Base-by-base conservation (phyloP, 2,797 vertebrate species). In the Leucoraja ocellata region DNA sequence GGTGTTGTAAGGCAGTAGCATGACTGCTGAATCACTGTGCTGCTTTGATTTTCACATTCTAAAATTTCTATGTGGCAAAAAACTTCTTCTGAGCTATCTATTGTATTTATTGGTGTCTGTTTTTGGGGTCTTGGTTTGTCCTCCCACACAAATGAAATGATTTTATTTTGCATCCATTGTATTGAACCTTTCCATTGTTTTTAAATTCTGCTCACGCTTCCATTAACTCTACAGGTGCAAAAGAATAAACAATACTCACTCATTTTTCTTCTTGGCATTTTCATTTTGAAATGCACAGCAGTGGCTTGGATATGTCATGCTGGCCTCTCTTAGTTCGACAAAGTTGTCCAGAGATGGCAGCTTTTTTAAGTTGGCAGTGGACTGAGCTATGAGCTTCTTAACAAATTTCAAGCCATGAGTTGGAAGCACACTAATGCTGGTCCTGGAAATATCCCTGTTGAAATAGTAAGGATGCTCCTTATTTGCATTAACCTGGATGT, bases 251-350 rank as follows among this genome's bases (percentile, higher is more conserved):
- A 93, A 93, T 84, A 96, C 96, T 96, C 95, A 97, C 97, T 94
- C 96, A 95, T 96, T 94, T 93, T 96, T 94, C 93, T 95, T 96
- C 94, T 96, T 97, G 98, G 97, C 98, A 54, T 97, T 97, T 94
- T 97, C 94, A 54, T 97, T 97, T 94, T 97, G 94, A 94, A 99
- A 99, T n/a, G 98, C 98, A 25, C 98, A 99, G 95, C 98, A 99
- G 95, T 99, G 98, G 94, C 98, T 99, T 16, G 98, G 96, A 95
- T 99, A 99, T 54, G 98, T 98, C 94, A 99, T 97, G 94, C 97
- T 96, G 23, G 98, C 98, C 94, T 98, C 97, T 94, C 96, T 94
- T 94, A 99, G 96, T 61, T 97, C 96, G 8, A 95, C 93, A 93
- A 98, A 96, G 94, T 96, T 97, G 65, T 97, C 97, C 95, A 98